Percentiles rank a stretch among this genome's conserved stretches.
phyloP scores from a whole-genome alignment of 2,113 vertebrate genomes.

The Alaudala cheleensis region DNA sequence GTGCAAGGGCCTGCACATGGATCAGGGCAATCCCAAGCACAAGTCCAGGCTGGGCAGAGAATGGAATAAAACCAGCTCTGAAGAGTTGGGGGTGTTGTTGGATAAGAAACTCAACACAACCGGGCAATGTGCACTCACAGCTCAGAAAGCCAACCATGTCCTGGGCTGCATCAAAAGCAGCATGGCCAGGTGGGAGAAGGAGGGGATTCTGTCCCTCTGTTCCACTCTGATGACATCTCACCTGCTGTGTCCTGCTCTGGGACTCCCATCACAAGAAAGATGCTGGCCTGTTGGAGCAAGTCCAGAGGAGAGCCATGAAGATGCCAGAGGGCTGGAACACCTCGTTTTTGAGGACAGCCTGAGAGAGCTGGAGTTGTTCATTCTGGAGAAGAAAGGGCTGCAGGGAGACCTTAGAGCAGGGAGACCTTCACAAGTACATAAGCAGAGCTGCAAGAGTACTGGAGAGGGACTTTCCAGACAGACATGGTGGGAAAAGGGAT shows the following conservation, averaged over 20 bases:
- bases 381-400: neutral
- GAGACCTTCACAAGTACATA: neutral
- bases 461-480: neutral
- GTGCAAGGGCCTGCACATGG: neutral
- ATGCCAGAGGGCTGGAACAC: neutral
- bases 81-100: neutral
- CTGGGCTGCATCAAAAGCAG: neutral
- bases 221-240: neutral
- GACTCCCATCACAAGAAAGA: no score
- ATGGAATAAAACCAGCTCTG: neutral
- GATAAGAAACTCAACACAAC: neutral
- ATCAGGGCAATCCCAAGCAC: neutral
- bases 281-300: neutral
- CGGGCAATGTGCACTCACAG: neutral
- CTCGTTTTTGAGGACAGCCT: neutral
- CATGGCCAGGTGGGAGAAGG: accelerated
- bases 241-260: neutral
- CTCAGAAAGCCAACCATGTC: neutral
- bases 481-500: no score
- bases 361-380: neutral
- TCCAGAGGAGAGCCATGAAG: neutral
- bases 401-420: neutral
- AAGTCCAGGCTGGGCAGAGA: neutral
- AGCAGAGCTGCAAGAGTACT: neutral
- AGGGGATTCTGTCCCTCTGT: neutral